A percentile compares a stretch with the other conserved stretches of the same genome.
Evolutionary conservation across 2,888 invertebrate genomes (phyloP).

Genomic region (Sicus ferrugineus): DNA sequence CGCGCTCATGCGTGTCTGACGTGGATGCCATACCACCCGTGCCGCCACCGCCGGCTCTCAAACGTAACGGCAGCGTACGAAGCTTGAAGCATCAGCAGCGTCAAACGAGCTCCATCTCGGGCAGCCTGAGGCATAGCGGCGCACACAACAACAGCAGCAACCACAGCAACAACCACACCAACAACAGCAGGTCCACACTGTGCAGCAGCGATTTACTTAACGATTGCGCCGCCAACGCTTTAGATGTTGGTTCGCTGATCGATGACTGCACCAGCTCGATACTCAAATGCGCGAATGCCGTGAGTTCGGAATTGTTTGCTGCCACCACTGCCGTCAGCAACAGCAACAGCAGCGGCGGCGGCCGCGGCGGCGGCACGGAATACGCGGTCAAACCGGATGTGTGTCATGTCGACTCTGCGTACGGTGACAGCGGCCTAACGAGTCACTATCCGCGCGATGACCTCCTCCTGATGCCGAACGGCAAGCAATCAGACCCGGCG

Average conservation of each 20-base stretch:
- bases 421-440: slow-evolving; percentile 46
- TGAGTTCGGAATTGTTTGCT: slow-evolving; percentile 47
- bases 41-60: slow-evolving; percentile 60
- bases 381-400: slow-evolving; percentile 50
- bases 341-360: slow-evolving; percentile 21
- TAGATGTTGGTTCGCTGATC: slow-evolving; percentile 51
- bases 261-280: slow-evolving; percentile 62
- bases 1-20: slow-evolving; percentile 53
- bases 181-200: slow-evolving; percentile 47
- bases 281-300: slow-evolving; percentile 59
- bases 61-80: slow-evolving; percentile 59
- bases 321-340: slow-evolving; percentile 39
- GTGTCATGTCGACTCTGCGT: slow-evolving; percentile 47
- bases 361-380: slow-evolving; percentile 42
- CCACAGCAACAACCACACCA: slow-evolving; percentile 42
- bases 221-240: slow-evolving; percentile 51
- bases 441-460: slow-evolving; percentile 51
- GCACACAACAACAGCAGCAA: slow-evolving; percentile 33
- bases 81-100: slow-evolving; percentile 45
- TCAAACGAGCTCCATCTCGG: slow-evolving; percentile 25
- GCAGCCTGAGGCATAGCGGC: no score
- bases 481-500: slow-evolving; percentile 56
- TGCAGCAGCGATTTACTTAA: slow-evolving; percentile 53
- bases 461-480: slow-evolving; percentile 54
- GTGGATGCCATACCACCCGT: slow-evolving; percentile 63